phyloP scores from a whole-genome alignment of 2,888 invertebrate species.

The Julus scandinavius region DNA sequence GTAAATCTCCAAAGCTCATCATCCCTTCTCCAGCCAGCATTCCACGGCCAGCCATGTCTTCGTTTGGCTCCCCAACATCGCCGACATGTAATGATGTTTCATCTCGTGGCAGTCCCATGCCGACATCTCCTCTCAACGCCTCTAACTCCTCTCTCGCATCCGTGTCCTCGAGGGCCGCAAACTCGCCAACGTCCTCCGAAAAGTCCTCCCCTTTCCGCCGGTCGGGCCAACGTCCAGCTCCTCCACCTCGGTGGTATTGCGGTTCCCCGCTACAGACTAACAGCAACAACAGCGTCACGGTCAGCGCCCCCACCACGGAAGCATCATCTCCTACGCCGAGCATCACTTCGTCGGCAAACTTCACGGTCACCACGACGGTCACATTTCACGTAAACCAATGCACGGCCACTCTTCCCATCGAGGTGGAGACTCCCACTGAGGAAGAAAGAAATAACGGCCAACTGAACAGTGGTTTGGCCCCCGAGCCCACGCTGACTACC shows the following conservation, averaged over 20 bases:
- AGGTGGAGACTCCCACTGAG: slow-evolving; percentile 10
- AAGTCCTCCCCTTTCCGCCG: slow-evolving; percentile 50
- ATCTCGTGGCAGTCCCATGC: slow-evolving; percentile 34
- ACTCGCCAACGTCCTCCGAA: slow-evolving; percentile 47
- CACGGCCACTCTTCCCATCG: not conserved
- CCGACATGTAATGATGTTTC: slow-evolving; percentile 37
- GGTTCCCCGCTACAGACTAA: slow-evolving; percentile 66
- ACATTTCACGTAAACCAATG: slow-evolving; percentile 56
- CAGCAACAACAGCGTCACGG: slow-evolving; percentile 47
- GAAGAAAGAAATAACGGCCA: not conserved
- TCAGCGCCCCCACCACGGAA: slow-evolving; percentile 50
- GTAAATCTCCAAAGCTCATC: slow-evolving; percentile 7
- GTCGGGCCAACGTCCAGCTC: slow-evolving; percentile 75
- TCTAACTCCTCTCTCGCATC: slow-evolving; percentile 49
- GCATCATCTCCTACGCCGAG: slow-evolving; percentile 66
- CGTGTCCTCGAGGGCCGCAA: not conserved
- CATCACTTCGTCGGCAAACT: slow-evolving; percentile 15
- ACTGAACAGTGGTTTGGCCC: not conserved
- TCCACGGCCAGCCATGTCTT: slow-evolving; percentile 45
- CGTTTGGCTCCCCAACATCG: slow-evolving; percentile 49
- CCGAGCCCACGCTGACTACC: slow-evolving; percentile 28
- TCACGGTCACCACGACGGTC: slow-evolving; percentile 57
- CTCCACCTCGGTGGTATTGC: slow-evolving; percentile 87
- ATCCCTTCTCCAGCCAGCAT: slow-evolving; percentile 52
- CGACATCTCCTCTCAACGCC: not conserved